Evolutionary conservation across 2,888 invertebrate species (phyloP).

Genomic region (Orthonychiurus folsomi): DNA sequence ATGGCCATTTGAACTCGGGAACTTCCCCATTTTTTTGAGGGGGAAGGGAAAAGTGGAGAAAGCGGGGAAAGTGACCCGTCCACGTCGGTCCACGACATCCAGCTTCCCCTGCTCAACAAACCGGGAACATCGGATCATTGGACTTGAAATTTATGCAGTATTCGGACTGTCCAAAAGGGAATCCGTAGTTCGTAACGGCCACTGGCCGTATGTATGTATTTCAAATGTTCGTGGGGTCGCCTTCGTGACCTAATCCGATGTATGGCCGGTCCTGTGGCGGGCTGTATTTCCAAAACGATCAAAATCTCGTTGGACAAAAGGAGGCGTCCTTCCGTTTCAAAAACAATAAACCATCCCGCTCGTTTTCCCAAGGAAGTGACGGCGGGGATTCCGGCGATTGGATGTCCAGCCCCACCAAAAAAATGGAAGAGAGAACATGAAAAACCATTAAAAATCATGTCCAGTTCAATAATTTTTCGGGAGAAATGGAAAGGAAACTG

Average conservation of each 20-base stretch:
- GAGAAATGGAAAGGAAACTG: too few species aligned
- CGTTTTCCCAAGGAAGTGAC: neutral
- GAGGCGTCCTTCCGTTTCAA: neutral
- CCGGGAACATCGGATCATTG: constrained; percentile 40
- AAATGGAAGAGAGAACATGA: too few species aligned
- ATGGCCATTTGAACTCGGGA: constrained; percentile 19
- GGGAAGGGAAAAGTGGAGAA: constrained; percentile 7
- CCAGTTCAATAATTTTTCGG: too few species aligned
- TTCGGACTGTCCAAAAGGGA: constrained; percentile 11
- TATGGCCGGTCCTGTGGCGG: too few species aligned
- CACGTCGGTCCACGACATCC: neutral
- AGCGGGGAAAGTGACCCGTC: constrained; percentile 10
- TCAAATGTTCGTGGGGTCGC: too few species aligned
- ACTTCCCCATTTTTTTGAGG: constrained; percentile 2
- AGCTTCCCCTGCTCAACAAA: constrained; percentile 26
- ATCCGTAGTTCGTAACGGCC: neutral
- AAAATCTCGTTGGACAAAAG: neutral
- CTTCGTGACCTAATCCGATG: constrained; percentile 1
- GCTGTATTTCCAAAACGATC: neutral
- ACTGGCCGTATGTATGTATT: too few species aligned
- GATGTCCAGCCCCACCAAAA: too few species aligned
- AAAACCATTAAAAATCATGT: too few species aligned
- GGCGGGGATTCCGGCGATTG: too few species aligned
- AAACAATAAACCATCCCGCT: neutral
- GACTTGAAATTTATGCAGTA: constrained; percentile 41